These are phyloP conservation scores for Philopedon plagiatum DNA, from an alignment of 2,888 invertebrate species.

Conservation along the genomic window DNA sequence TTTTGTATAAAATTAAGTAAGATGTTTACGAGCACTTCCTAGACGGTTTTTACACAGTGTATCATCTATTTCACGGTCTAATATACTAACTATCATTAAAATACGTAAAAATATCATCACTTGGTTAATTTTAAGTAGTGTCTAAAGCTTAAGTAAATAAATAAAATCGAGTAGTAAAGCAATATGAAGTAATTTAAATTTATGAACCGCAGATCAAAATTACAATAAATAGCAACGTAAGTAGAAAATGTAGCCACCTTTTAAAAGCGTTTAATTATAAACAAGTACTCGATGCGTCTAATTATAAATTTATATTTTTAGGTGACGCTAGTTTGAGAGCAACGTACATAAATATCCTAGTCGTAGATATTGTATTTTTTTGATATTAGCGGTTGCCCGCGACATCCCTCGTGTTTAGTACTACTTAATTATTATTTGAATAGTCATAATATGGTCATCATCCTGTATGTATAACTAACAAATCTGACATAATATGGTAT, in stretches of 20 bases:
- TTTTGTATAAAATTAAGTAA: too few relatives aligned
- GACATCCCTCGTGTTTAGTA: too few relatives aligned
- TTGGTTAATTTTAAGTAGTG: neutral
- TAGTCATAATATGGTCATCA: too few relatives aligned
- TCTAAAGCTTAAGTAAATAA: neutral
- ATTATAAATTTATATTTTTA: conserved; percentile 43
- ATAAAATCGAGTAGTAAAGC: neutral
- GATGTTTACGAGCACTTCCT: too few relatives aligned
- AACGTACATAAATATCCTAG: conserved; percentile 24
- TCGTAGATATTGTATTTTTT: neutral
- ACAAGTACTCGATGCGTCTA: conserved; percentile 39
- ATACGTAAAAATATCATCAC: neutral
- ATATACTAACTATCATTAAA: neutral
- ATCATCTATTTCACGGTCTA: neutral
- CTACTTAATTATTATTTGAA: too few relatives aligned
- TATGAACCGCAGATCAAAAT: too few relatives aligned
- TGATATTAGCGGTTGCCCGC: neutral
- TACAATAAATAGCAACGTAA: too few relatives aligned
- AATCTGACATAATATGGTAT: too few relatives aligned
- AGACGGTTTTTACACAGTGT: neutral
- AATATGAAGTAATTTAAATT: neutral
- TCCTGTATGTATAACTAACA: too few relatives aligned
- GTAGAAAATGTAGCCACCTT: neutral
- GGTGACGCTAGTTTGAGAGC: neutral
- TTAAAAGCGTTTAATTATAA: conserved; percentile 37